Base-by-base conservation (phyloP, 2,113 vertebrate species). In the Tichodroma muraria region DNA sequence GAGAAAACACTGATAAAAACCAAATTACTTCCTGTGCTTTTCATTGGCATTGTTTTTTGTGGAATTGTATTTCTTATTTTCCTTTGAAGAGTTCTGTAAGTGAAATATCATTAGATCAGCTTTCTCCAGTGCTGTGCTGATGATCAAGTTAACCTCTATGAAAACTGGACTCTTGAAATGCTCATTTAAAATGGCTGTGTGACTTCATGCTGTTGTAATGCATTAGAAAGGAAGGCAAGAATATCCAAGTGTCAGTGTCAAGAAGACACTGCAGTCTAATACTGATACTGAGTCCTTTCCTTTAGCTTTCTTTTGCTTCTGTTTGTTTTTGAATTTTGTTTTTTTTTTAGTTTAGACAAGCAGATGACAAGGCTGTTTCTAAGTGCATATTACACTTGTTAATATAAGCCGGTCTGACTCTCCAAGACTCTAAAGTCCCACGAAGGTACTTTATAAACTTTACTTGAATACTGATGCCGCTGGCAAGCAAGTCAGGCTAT, bases 401-500 rank as follows among this genome's bases (percentile, higher is more conserved):
- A 79, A 45, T 89, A 70, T 87, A 95, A 94, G 94, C 65, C 3
- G 1, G 53, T 91, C 92, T 89, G 93, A 79, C 90, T 80, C 84
- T 93, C 53, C 57, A 80, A 77, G 95, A 83, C 83, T 71, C 64
- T 68, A 2, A 94, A 90, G 71, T 95, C 60, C 85, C 59, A 68
- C 59, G 31, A 88, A 94, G 94, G 90, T 95, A 96, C 93, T 96
- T 95, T 94, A 95, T 93, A 95, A 94, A 96, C 78, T 89, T 91
- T 96, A 97, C 95, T 97, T 97, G 96, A 97, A 96, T 90, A 88
- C 50, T 73, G 81, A 88, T 92, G 88, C 75, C 85, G 88, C 88
- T 93, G 94, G 54, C 77, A 94, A 93, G 79, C 73, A 91, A 85
- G 75, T 95, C 16, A 22, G 78, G 77, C 80, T 90, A 56, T 92